Base-by-base conservation (phyloP, 2,888 invertebrate species). In the Thereva unica region DNA sequence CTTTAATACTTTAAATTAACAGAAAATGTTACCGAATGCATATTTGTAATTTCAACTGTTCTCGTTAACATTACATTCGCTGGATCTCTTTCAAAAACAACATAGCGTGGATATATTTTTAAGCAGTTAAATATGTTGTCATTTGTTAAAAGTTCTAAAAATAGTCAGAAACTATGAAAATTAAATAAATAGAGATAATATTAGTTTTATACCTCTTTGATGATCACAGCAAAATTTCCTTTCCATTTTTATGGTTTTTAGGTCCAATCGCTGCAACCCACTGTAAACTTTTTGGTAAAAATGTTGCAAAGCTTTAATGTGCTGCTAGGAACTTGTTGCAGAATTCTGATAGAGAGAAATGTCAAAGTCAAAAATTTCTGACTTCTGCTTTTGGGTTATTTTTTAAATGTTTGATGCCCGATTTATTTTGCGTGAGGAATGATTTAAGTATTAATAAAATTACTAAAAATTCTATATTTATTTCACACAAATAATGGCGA, bases 221-320 rank as follows among this genome's bases (percentile, higher is more conserved):
- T 56, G 37, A 2, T 66, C 45, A 44, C 68, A 68, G 44, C 68
- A 68, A 45, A 56, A 55, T 42, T 38, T 47, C 34, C 37, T n/a
- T 50, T 65, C 41, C 12, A 50, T 35, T 50, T 61, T 65, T 54
- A 47, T 56, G 2, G n/a, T 4, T 50, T 50, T 23, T 34, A 1
- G 7, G 34, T 7, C 5, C 5, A 7, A 23, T 4, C 5, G 23
- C 3, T 8, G 12, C 8, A 35, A 8, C 34, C 23, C 50, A 23
- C 23, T 50, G 50, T 50, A 23, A 10, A 23, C 23, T 1, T 23
- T 23, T 23, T 23, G 2, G 23, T 2, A 23, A 23, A 23, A 23
- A 23, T 23, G 23, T 23, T 23, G 23, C 23, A 23, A 23, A 23
- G 23, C 23, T 23, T 23, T 23, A 23, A 23, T 23, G 2, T 23